phyloP scores from a whole-genome alignment of 2,113 vertebrate species.

The Eudorcas thomsonii region DNA sequence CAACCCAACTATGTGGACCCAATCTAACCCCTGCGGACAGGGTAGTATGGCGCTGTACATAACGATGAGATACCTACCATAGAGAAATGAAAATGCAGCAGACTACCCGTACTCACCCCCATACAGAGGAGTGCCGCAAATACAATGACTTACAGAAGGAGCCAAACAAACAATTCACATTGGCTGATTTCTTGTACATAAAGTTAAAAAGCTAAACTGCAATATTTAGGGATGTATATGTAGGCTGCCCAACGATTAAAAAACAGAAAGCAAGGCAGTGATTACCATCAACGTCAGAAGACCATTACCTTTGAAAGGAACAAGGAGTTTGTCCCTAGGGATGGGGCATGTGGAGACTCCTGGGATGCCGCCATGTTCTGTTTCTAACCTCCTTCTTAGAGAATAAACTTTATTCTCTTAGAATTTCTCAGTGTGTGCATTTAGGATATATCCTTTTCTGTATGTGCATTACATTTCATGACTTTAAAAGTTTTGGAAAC shows the following conservation, averaged over 20 bases:
- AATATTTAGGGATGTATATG: background rate
- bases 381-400: background rate
- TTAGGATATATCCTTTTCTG: background rate
- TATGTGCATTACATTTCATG: background rate
- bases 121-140: background rate
- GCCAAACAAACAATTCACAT: background rate
- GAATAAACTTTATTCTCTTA: background rate
- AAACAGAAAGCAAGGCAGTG: background rate
- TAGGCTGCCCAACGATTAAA: background rate
- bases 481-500: background rate
- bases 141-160: background rate
- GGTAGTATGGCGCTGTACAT: no score
- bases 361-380: no score
- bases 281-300: background rate
- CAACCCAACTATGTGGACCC: background rate
- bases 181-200: background rate
- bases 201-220: background rate
- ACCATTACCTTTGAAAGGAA: background rate
- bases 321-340: background rate
- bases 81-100: background rate
- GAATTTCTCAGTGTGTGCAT: background rate
- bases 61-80: background rate
- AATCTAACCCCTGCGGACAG: background rate
- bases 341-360: background rate
- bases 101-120: background rate